Base-by-base conservation (phyloP, 2,888 invertebrate species). In the Synanthedon myopaeformis region DNA sequence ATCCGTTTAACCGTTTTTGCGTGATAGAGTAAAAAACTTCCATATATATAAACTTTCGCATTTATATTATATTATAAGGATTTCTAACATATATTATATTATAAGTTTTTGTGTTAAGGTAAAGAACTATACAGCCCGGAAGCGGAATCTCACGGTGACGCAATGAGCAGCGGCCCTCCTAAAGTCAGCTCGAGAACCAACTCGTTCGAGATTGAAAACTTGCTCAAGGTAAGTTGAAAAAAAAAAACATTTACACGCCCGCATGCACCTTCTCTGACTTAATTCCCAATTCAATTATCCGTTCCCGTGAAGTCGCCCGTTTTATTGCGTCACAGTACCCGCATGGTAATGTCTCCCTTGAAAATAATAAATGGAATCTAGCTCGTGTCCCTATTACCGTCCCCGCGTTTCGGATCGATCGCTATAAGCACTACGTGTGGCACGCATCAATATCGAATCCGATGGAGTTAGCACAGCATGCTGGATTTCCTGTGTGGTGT, bases 161-260 rank as follows among this genome's bases (percentile, higher is more conserved):
- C 72, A 11, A 64, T 79, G 52, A 70, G 63, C 56, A 68, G 72
- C 19, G 87, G 87, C 51, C 82, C 85, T 12, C 86, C 86, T 8
- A 93, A 93, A 82, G 92, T 92, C 69, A 91, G 92, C 64, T 94
- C 94, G 53, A 90, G 96, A 65, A 94, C 96, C 58, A 96, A 96
- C 84, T 96, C 96, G 55, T 96, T 96, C 79, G 97, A 97, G 89
- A 97, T 97, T 70, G 97, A 97, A 88, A 96, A 96, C 85, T 91
- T 97, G 69, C 90, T 98, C 62, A 97, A 97, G 92, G 90, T 90
- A 72, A 53, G 45, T 51, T 52, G 35, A 35, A 23, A 10, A 42
- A 54, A 52, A 55, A 54, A 41, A 54, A 53, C 13, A 51, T 28
- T 69, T 65, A 59, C 61, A 45, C 45, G 13, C 57, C 60, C 61